Conservation (phyloP, 2,113 vertebrate species). For the human region DNA sequence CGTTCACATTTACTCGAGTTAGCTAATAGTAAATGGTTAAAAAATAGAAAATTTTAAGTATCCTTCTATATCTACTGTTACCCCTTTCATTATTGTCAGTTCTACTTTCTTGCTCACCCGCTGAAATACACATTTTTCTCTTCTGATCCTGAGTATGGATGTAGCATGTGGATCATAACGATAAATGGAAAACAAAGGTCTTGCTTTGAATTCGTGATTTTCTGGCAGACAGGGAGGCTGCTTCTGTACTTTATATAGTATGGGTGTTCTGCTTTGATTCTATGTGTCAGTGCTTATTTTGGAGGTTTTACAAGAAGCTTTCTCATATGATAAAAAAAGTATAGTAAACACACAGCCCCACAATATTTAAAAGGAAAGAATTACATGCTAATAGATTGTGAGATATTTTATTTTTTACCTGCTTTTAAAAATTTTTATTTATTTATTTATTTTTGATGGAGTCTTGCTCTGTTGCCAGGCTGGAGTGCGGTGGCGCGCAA, state of each 20-base stretch:
- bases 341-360: background rate
- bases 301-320: slow-evolving; percentile 29
- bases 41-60: slow-evolving; percentile 47
- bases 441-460: background rate
- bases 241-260: background rate
- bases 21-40: background rate
- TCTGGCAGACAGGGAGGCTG: slow-evolving; percentile 46
- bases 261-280: slow-evolving; percentile 18
- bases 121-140: background rate
- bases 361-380: background rate
- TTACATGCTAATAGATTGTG: background rate
- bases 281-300: background rate
- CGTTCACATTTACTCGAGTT: slow-evolving; percentile 31
- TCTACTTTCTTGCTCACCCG: background rate
- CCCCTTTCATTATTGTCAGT: background rate
- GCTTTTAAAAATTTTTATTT: background rate
- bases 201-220: slow-evolving; percentile 52
- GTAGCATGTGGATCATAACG: background rate
- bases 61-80: background rate
- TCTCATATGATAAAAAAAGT: slow-evolving; percentile 27
- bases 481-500: too few species aligned
- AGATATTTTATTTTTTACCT: slow-evolving; percentile 7
- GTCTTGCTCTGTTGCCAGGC: too few species aligned
- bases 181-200: slow-evolving; percentile 60
- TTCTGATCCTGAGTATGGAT: background rate